Evolutionary conservation across 2,113 vertebrate species (phyloP).

Genomic region (Indri indri): DNA sequence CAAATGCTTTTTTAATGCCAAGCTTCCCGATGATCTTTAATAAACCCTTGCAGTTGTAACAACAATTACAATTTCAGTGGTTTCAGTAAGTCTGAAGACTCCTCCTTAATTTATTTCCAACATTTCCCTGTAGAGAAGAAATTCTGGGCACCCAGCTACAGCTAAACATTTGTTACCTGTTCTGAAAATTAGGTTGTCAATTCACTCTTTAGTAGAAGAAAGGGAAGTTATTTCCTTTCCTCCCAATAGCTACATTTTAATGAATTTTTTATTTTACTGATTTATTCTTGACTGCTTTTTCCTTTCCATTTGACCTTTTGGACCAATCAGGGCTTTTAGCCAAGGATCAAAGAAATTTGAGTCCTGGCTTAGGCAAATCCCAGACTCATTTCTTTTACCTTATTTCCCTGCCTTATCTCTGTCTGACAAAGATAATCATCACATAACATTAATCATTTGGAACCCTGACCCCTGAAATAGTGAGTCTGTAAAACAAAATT

Average conservation of each 20-base stretch:
- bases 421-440: slow-evolving; percentile 55
- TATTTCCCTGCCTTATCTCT: slow-evolving; percentile 61
- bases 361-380: slow-evolving; percentile 70
- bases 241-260: slow-evolving; percentile 72
- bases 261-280: slow-evolving; percentile 76
- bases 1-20: slow-evolving; percentile 51
- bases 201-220: slow-evolving; percentile 64
- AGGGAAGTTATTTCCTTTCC: slow-evolving; percentile 63
- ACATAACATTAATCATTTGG: slow-evolving; percentile 59
- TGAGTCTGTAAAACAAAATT: slow-evolving; percentile 40
- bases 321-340: slow-evolving; percentile 71
- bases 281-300: slow-evolving; percentile 70
- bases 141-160: neutral
- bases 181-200: slow-evolving; percentile 69
- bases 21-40: slow-evolving; percentile 62
- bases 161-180: slow-evolving; percentile 53
- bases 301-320: slow-evolving; percentile 76
- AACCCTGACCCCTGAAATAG: slow-evolving; percentile 45
- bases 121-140: slow-evolving; percentile 43
- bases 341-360: slow-evolving; percentile 70
- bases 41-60: slow-evolving; percentile 56
- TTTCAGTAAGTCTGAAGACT: slow-evolving; percentile 49
- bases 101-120: slow-evolving; percentile 50
- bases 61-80: slow-evolving; percentile 60
- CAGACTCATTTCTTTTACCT: slow-evolving; percentile 64